These are phyloP conservation scores for Aurelia aurita DNA, from an alignment of 30 jellyfish, hydroid and myxozoan genomes.

Conservation along the genomic window DNA sequence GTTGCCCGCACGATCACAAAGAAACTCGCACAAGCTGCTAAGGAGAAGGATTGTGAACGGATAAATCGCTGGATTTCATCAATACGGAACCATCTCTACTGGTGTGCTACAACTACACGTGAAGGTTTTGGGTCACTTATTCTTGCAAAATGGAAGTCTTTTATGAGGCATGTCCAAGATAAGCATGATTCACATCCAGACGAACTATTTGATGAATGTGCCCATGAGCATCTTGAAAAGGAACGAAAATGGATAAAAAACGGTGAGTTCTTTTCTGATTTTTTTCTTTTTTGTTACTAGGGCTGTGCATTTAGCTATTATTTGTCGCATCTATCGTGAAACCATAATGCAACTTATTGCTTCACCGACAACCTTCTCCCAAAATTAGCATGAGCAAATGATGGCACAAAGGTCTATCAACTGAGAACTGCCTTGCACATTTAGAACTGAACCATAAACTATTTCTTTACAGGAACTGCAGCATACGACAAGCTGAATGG, in stretches of 20 bases:
- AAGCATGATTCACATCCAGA: slow-evolving; percentile 39
- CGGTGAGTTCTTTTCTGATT: background rate
- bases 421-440: too few species aligned
- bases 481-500: slow-evolving; percentile 28
- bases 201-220: slow-evolving; percentile 13
- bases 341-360: too few species aligned
- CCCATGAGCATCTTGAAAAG: slow-evolving; percentile 23
- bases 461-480: slow-evolving; percentile 24
- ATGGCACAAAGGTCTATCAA: too few species aligned
- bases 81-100: slow-evolving; percentile 33
- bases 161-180: slow-evolving; percentile 25
- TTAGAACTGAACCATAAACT: too few species aligned
- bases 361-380: too few species aligned
- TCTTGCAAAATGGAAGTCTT: slow-evolving; percentile 42
- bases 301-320: too few species aligned
- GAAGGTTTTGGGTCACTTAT: slow-evolving; percentile 23
- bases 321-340: too few species aligned
- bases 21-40: slow-evolving; percentile 29
- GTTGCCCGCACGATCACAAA: slow-evolving; percentile 35
- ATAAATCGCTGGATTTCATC: slow-evolving; percentile 16
- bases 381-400: too few species aligned
- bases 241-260: slow-evolving; percentile 33
- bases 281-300: too few species aligned
- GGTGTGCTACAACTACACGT: slow-evolving; percentile 23
- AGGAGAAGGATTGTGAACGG: slow-evolving; percentile 20